Evolutionary conservation across 2,888 invertebrate genomes (phyloP).

Genomic region (Cheilosia urbana): DNA sequence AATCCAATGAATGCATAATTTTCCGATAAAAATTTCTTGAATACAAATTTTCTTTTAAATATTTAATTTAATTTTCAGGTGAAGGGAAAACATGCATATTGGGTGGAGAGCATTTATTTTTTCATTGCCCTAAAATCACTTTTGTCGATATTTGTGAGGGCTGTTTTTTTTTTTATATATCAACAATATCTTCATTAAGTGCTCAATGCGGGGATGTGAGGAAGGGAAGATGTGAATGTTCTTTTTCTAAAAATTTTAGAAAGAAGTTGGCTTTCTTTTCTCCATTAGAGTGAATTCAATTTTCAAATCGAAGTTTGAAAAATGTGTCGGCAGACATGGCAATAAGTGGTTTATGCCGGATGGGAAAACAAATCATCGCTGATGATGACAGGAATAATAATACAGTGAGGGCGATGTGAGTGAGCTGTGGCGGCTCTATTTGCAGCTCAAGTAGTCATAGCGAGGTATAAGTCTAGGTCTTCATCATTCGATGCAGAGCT

Average conservation of each 20-base stretch:
- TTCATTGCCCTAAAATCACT: constrained; percentile 42
- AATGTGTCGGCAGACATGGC: constrained; percentile 24
- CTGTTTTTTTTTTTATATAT: not conserved
- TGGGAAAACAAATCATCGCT: constrained; percentile 22
- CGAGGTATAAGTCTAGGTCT: no score
- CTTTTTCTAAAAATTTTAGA: constrained; percentile 11
- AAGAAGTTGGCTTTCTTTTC: constrained; percentile 1
- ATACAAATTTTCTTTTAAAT: constrained; percentile 72
- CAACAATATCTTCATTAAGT: constrained; percentile 52
- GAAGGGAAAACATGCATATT: constrained; percentile 18
- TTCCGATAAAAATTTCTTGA: constrained; percentile 69
- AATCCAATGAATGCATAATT: constrained; percentile 70
- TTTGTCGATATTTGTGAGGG: constrained; percentile 24
- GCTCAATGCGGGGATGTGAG: not conserved
- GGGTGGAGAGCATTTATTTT: constrained; percentile 1
- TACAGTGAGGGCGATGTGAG: not conserved
- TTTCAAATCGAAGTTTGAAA: constrained; percentile 28
- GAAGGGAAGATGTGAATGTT: constrained; percentile 2
- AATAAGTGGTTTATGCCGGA: constrained; percentile 30
- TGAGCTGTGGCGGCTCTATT: not conserved
- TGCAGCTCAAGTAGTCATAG: no score
- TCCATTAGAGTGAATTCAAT: constrained; percentile 50
- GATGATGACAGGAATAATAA: constrained; percentile 12
- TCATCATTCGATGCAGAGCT: no score
- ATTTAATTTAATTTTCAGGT: constrained; percentile 67